Evolutionary conservation across 1,140 invertebrate genomes (phyloP).

Genomic region (Pogonus chalceus): DNA sequence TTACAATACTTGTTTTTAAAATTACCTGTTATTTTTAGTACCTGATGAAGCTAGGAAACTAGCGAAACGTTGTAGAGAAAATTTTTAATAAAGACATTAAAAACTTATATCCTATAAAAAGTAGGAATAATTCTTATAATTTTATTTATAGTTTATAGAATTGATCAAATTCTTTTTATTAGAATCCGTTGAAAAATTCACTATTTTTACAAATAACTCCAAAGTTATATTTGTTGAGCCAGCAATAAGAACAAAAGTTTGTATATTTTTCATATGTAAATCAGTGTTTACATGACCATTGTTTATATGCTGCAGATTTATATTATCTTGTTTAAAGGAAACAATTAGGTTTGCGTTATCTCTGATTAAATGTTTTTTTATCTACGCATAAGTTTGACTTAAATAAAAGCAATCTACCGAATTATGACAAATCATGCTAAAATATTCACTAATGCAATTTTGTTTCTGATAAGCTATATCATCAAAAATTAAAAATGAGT

Average conservation of each 20-base stretch:
- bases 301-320: constrained; percentile 35
- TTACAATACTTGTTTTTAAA: too few relatives aligned
- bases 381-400: constrained; percentile 32
- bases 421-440: constrained; percentile 33
- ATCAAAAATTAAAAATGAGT: constrained; percentile 34
- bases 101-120: too few relatives aligned
- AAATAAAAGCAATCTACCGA: constrained; percentile 31
- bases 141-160: too few relatives aligned
- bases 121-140: too few relatives aligned
- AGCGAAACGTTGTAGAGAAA: too few relatives aligned
- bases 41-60: too few relatives aligned
- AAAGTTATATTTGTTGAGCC: constrained; percentile 25
- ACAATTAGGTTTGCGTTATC: constrained; percentile 35
- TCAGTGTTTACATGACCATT: constrained; percentile 35
- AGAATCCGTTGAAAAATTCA: constrained; percentile 26
- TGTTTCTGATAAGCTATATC: constrained; percentile 33
- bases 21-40: too few relatives aligned
- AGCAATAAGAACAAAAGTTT: constrained; percentile 27
- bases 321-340: constrained; percentile 35
- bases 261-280: constrained; percentile 30
- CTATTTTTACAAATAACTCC: constrained; percentile 28
- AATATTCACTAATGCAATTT: constrained; percentile 29
- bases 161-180: constrained; percentile 26
- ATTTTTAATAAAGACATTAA: too few relatives aligned
- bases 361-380: constrained; percentile 35